phyloP scores from a whole-genome alignment of 2,797 vertebrate species.

The Galagoides demidoff region DNA sequence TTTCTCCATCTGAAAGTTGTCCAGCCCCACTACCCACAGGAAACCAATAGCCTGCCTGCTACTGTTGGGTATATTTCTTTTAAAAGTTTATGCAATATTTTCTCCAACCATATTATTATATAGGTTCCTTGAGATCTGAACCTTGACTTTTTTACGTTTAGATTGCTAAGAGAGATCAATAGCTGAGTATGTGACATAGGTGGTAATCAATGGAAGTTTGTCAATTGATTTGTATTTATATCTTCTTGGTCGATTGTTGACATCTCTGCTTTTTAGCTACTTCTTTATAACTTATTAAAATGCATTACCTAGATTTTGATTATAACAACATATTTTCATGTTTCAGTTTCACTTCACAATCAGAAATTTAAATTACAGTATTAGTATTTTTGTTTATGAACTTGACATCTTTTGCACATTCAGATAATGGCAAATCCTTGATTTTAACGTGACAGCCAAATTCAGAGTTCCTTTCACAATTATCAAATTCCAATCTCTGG shows the following conservation, averaged over 20 bases:
- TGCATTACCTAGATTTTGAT: background rate
- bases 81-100: background rate
- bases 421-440: constrained; percentile 9
- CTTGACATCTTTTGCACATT: background rate
- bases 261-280: background rate
- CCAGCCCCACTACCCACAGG: background rate
- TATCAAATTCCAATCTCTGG: background rate
- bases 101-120: no score
- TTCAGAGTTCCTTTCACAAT: constrained; percentile 18
- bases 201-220: background rate
- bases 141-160: background rate
- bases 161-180: background rate
- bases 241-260: background rate
- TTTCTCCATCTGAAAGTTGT: background rate
- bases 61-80: background rate
- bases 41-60: no score
- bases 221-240: background rate
- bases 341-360: constrained; percentile 3
- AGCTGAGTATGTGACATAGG: background rate
- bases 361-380: background rate
- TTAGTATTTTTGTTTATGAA: background rate
- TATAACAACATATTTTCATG: background rate
- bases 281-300: background rate
- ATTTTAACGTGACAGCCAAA: background rate
- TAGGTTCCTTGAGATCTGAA: background rate